Evolutionary conservation across 2,113 vertebrate species (phyloP).

Genomic region (Stomatorhinus ivindoensis): DNA sequence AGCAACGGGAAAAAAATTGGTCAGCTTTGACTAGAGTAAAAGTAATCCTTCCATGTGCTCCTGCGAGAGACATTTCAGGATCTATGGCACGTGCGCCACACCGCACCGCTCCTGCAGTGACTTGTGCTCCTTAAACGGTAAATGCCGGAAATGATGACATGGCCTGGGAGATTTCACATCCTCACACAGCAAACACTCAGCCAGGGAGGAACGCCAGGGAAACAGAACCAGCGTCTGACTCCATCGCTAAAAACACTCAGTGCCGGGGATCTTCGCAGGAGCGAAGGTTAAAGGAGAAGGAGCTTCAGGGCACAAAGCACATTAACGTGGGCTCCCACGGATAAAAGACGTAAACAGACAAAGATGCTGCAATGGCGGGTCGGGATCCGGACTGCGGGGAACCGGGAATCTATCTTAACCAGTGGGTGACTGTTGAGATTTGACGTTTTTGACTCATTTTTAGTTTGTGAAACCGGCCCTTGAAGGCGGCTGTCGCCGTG

Average conservation of each 20-base stretch:
- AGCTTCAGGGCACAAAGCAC: slow-evolving; percentile 54
- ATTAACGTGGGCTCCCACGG: slow-evolving; percentile 20
- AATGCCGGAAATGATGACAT: not conserved
- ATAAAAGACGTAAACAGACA: slow-evolving; percentile 26
- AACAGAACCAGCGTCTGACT: not conserved
- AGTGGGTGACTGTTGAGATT: slow-evolving; percentile 11
- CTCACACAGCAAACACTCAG: not conserved
- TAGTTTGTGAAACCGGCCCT: slow-evolving; percentile 10
- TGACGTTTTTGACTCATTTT: slow-evolving; percentile 41
- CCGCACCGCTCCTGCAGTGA: not conserved
- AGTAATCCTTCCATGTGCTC: not conserved
- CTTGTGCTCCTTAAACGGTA: not conserved
- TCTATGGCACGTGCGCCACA: not conserved
- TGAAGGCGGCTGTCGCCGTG: slow-evolving; percentile 1
- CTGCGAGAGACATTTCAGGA: not conserved
- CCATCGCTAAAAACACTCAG: not conserved
- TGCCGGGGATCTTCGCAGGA: slow-evolving; percentile 15
- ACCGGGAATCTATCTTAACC: not conserved
- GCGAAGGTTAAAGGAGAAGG: slow-evolving; percentile 64
- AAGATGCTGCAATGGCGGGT: slow-evolving; percentile 47
- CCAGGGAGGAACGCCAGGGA: not conserved
- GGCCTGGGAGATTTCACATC: not conserved
- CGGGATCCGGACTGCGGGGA: not conserved
- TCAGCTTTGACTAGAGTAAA: slow-evolving; percentile 19
- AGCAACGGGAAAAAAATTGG: not conserved